Percentiles rank a stretch among this genome's conserved stretches.
Conservation (phyloP, 2,113 vertebrate species). For the Bungarus multicinctus region DNA sequence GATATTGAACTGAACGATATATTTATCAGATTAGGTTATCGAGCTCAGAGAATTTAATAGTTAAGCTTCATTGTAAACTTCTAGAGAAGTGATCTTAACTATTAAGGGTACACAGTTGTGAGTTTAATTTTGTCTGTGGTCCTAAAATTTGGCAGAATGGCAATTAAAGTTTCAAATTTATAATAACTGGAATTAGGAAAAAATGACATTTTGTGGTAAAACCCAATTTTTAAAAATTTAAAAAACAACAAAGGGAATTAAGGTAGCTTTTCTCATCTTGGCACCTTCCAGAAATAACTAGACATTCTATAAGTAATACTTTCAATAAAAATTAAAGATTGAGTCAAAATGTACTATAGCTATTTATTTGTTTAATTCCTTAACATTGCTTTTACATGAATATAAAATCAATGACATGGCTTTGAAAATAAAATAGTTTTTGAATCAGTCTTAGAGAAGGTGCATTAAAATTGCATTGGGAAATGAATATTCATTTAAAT, state of each 20-base stretch:
- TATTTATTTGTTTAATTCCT: neutral
- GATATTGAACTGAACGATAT: neutral
- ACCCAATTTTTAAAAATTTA: neutral
- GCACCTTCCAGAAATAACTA: neutral
- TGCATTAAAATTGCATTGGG: neutral
- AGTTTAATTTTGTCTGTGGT: neutral
- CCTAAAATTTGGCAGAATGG: neutral
- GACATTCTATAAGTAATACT: neutral
- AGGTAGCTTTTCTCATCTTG: neutral
- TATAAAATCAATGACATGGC: neutral
- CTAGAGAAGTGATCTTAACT: slow-evolving; percentile 27
- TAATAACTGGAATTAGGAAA: neutral
- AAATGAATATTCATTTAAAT: neutral
- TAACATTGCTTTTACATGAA: neutral
- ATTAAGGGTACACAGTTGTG: neutral
- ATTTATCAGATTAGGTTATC: neutral
- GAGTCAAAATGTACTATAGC: neutral
- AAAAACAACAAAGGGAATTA: neutral
- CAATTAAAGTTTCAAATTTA: neutral
- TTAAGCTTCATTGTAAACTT: neutral
- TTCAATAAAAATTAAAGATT: neutral
- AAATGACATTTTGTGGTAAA: neutral
- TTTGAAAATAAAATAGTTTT: neutral
- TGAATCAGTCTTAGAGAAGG: neutral
- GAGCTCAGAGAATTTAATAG: neutral